Base-by-base conservation (phyloP, 2,888 invertebrate species). In the Trachelus troglodyta region DNA sequence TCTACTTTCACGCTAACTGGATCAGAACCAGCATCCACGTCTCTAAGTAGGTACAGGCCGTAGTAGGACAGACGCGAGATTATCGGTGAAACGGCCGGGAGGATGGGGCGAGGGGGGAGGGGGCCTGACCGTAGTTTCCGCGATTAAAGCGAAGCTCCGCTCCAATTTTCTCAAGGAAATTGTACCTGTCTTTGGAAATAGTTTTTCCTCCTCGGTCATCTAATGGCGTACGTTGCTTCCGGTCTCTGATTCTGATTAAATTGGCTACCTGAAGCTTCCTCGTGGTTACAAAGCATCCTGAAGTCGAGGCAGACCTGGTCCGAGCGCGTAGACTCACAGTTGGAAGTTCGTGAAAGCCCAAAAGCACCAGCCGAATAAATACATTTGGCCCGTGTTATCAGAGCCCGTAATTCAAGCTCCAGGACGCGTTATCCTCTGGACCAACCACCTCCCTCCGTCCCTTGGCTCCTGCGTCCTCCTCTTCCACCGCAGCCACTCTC, bases 381-480 rank as follows among this genome's bases (percentile, higher is more conserved):
- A 87, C 83, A 84, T 83, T 83, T 79, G 56, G 79, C 82, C 79
- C 74, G 83, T 81, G 83, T 86, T 86, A 89, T 87, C 87, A 84
- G 81, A 37, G 76, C 80, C 82, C 84, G 82, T 88, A 88, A 89
- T 81, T 89, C 89, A 87, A 82, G 75, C 75, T 75, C 79, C 84
- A 78, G 83, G 85, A 84, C 84, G 82, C 82, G 81, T 83, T 82
- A 86, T 85, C 85, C 85, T 82, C 81, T 23, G 56, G 9, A 56
- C 56, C 56, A 15, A 56, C 56, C 56, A 23, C 9, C 34, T n/a
- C 6, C 33, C 34, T 77, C 15, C 4, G 33, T 15, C 77, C 23
- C 80, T 76, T 69, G 40, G 71, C 35, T 15, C 73, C 37, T 37
- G 73, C 34, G 9, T 74, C 34, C 69, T 33, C 74, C 77, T 34